These are phyloP conservation scores for Phragmatobia fuliginosa DNA, from an alignment of 2,888 invertebrate species.

Conservation along the genomic window DNA sequence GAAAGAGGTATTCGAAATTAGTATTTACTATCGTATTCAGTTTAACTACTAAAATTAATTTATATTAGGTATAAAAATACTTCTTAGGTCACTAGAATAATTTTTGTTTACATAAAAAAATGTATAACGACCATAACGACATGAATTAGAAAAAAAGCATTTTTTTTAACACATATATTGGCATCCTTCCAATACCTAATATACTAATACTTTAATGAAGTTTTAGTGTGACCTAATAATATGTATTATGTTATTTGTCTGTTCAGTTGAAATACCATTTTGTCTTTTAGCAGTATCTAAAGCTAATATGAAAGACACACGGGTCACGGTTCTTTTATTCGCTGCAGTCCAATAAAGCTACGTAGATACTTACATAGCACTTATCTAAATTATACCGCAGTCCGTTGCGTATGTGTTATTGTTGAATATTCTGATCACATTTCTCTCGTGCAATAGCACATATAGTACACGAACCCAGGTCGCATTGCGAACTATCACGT, in stretches of 20 bases:
- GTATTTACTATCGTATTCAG: not conserved
- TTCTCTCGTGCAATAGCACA: conserved; percentile 67
- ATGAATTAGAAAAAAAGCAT: conserved; percentile 7
- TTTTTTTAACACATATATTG: not conserved
- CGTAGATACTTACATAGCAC: conserved; percentile 32
- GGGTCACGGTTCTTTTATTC: conserved; percentile 41
- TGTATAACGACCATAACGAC: not conserved
- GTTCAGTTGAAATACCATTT: conserved; percentile 18
- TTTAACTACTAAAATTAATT: not conserved
- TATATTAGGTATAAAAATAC: not conserved
- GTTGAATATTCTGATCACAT: conserved; percentile 71
- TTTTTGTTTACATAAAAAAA: not conserved
- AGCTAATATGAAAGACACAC: conserved; percentile 10
- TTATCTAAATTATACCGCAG: conserved; percentile 55
- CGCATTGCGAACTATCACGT: conserved; percentile 62
- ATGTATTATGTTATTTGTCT: conserved; percentile 6
- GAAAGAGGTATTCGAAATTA: too few species aligned
- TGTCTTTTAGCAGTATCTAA: not conserved
- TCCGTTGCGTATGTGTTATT: conserved; percentile 61
- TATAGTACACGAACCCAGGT: conserved; percentile 43
- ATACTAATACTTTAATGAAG: conserved; percentile 6
- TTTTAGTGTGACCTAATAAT: conserved; percentile 10
- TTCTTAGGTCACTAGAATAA: not conserved
- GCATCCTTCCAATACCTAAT: conserved; percentile 6
- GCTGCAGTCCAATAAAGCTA: conserved; percentile 38